Evolutionary conservation across 1,140 invertebrate species (phyloP), one percentile per base, ranked within the genome.

Genomic region (Mactra quadrangularis): DNA sequence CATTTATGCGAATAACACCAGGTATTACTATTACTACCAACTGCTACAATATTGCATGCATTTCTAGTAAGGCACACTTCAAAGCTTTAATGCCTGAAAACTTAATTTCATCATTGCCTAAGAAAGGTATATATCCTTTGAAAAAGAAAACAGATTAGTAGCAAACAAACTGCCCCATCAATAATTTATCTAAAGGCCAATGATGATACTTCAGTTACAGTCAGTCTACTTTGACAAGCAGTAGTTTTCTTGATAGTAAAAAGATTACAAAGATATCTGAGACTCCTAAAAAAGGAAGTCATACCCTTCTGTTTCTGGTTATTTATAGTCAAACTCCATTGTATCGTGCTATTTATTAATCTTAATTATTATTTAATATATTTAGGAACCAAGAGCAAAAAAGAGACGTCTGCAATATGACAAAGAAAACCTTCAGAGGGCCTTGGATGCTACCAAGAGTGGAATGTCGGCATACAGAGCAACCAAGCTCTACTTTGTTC

Each of bases 101-200:
- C 29, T 17, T 82, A 22, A 50, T 70, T 29, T 59, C 55, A n/a
- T 41, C 78, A 22, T 82, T 82, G 19, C 33, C 66, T 2, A 82
- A 82, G 45, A 52, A 47, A 19, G 78, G 68, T n/a, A 53, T 82
- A 15, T 72, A 9, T 52, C 68, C 78, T 38, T 45, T 71, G 0
- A 31, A 72, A 13, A n/a, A 82, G 68, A 29, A 33, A 60, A 31
- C n/a, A 47, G 60, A 64, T 64, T 7, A 53, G 27, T 53, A 19
- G 3, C 4, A 27, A 9, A 27, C 11, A 53, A 72, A 53, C 50
- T 52, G 31, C 31, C 15, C 68, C 68, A 27, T 72, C 68, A 7
- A 22, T n/a, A 3, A 68, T 68, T 29, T 68, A 68, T 47, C 9
- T 6, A n/a, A 7, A 25, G 2, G 25, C 7, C 41, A n/a, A 41